Evolutionary conservation across 2,797 vertebrate genomes (phyloP).

Genomic region (Masticophis lateralis): DNA sequence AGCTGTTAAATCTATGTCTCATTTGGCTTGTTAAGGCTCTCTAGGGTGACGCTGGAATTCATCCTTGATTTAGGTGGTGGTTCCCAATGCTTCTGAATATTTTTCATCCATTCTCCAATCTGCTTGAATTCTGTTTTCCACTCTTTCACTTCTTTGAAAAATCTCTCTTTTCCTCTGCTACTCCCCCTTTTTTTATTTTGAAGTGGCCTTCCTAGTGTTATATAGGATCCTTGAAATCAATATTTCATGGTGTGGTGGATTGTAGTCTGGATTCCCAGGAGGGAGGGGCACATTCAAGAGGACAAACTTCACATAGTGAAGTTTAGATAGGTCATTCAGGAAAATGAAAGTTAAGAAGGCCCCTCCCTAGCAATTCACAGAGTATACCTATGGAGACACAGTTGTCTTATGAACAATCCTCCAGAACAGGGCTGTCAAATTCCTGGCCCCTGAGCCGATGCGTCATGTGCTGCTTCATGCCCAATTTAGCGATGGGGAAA

Average conservation of each 20-base stretch:
- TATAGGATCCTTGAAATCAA: slow-evolving; percentile 1
- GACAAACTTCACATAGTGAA: neutral
- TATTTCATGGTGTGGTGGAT: neutral
- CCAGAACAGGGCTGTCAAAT: neutral
- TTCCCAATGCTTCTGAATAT: neutral
- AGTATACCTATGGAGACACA: neutral
- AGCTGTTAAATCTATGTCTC: neutral
- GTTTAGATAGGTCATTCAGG: neutral
- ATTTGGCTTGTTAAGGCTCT: neutral
- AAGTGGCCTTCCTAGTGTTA: neutral
- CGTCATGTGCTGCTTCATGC: too few relatives aligned
- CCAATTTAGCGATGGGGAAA: too few relatives aligned
- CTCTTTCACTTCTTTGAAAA: neutral
- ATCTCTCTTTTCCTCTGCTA: neutral
- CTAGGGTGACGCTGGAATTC: neutral
- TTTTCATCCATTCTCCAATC: neutral
- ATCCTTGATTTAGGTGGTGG: neutral
- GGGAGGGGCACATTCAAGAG: neutral
- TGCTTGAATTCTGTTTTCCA: slow-evolving; percentile 26
- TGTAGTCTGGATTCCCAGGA: neutral
- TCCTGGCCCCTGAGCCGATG: too few relatives aligned
- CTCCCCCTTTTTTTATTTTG: slow-evolving; percentile 3
- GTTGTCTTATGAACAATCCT: neutral
- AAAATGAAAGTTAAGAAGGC: neutral
- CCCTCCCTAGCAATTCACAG: neutral